These are phyloP conservation scores for Galeopterus variegatus DNA, from an alignment of 2,113 vertebrate genomes.

Conservation along the genomic window DNA sequence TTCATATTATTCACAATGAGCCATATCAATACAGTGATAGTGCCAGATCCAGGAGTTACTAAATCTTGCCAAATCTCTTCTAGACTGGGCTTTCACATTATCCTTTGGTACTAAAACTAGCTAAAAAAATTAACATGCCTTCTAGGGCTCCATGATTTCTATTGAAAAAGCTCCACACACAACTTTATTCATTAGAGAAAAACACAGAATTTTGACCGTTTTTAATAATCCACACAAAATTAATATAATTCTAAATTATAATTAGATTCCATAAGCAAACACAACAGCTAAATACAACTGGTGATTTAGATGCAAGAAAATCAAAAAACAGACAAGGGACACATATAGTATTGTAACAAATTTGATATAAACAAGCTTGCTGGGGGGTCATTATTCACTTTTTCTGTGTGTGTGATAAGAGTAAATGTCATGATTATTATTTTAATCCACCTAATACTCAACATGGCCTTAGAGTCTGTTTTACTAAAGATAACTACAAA, in stretches of 20 bases:
- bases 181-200: not conserved
- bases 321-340: not conserved
- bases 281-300: not conserved
- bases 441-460: slow-evolving; percentile 2
- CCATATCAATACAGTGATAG: slow-evolving; percentile 47
- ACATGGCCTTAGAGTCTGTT: not conserved
- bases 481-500: slow-evolving; percentile 38
- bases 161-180: not conserved
- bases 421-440: slow-evolving; percentile 1
- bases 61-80: slow-evolving; percentile 62
- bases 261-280: not conserved
- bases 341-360: not conserved
- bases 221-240: slow-evolving; percentile 3
- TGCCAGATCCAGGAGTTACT: not conserved
- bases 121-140: not conserved
- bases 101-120: not conserved
- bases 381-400: not conserved
- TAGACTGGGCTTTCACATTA: not conserved
- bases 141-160: not conserved
- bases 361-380: not conserved
- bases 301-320: not conserved
- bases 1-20: slow-evolving; percentile 23
- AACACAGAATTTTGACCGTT: not conserved
- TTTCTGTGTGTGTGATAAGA: not conserved
- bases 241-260: not conserved